phyloP scores from a whole-genome alignment of 2,113 vertebrate genomes.

The Smithornis capensis region DNA sequence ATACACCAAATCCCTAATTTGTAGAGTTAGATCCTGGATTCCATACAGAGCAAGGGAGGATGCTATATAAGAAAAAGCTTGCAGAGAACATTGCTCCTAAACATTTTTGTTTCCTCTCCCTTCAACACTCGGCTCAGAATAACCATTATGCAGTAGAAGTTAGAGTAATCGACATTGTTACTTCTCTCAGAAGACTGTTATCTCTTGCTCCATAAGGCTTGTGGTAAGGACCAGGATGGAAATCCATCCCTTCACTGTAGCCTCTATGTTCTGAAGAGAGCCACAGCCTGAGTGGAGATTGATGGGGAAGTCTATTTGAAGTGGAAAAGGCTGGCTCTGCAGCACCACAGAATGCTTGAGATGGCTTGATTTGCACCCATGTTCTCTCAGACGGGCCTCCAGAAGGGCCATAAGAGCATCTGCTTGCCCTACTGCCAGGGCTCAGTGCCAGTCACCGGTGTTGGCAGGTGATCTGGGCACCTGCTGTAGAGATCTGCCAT shows the following conservation, averaged over 20 bases:
- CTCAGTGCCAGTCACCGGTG: fast-evolving
- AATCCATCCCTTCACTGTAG: not conserved
- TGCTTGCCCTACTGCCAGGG: not conserved
- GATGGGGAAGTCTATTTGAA: not conserved
- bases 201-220: not conserved
- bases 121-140: not conserved
- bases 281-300: not conserved
- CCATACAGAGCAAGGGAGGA: not conserved
- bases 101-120: not conserved
- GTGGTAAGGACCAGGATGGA: not conserved
- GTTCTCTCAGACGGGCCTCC: not conserved
- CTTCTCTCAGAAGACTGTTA: not conserved
- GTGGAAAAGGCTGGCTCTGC: not conserved
- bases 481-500: not conserved
- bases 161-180: not conserved
- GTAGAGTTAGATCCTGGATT: not conserved
- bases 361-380: not conserved
- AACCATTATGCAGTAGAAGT: not conserved
- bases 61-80: not conserved
- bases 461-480: not conserved
- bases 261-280: not conserved
- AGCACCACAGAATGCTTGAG: not conserved
- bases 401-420: not conserved
- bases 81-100: not conserved
- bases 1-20: not conserved